A percentile compares a stretch with the other conserved stretches of the same genome.
These are phyloP conservation scores for Pristionchus exspectatus DNA, from an alignment of 2,888 invertebrate species.

Conservation along the genomic window DNA sequence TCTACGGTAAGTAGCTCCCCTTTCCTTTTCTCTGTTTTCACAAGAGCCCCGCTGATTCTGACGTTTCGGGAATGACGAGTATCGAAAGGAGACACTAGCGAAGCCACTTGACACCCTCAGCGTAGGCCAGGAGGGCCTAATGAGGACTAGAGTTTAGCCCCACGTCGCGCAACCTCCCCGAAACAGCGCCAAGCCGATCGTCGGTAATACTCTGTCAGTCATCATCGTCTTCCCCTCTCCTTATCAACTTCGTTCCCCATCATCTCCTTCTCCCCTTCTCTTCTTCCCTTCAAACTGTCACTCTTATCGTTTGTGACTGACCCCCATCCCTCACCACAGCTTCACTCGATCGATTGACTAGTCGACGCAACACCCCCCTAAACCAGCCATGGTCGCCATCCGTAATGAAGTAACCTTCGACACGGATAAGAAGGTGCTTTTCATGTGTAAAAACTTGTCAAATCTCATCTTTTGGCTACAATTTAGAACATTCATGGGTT, in stretches of 20 bases:
- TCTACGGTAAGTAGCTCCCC: background rate
- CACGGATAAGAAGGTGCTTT: background rate
- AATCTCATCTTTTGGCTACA: no score
- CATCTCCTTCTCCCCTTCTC: background rate
- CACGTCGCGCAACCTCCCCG: background rate
- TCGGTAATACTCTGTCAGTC: slow-evolving; percentile 24
- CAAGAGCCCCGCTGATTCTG: background rate
- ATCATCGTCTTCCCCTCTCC: slow-evolving; percentile 4
- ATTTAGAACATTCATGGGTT: background rate
- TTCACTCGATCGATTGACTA: slow-evolving; percentile 31
- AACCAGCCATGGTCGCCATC: slow-evolving; percentile 15
- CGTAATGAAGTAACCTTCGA: slow-evolving; percentile 32
- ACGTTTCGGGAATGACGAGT: background rate
- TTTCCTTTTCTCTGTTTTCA: background rate
- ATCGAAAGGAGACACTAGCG: background rate
- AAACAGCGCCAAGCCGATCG: background rate
- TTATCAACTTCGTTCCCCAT: slow-evolving; percentile 32
- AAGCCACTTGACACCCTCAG: background rate
- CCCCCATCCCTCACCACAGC: background rate
- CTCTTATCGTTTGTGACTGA: slow-evolving; percentile 11
- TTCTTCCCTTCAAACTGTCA: background rate
- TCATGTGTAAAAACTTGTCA: no score
- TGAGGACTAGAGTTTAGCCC: background rate
- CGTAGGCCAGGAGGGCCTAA: background rate
- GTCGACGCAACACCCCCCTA: background rate